Conservation (phyloP, 1,140 invertebrate species). For the Magallana gigas region DNA sequence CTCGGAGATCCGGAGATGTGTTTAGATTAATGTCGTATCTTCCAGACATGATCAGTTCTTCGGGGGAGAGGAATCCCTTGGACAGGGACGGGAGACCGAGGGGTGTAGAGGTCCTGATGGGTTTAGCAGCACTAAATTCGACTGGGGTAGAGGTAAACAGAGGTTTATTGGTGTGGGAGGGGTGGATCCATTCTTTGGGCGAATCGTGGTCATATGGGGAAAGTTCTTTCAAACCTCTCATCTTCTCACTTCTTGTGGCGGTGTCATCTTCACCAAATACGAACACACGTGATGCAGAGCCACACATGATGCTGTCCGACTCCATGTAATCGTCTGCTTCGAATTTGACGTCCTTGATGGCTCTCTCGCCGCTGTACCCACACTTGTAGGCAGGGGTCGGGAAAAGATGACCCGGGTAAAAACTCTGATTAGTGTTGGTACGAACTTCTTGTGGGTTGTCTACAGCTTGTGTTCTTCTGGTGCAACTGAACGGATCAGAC, state of each 20-base stretch:
- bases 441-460: neutral
- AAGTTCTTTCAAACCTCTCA: neutral
- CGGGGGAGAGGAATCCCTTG: neutral
- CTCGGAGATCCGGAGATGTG: conserved; percentile 31
- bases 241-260: conserved; percentile 2
- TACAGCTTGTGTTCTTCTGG: neutral
- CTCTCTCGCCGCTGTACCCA: conserved; percentile 22
- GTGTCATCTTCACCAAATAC: neutral
- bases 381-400: conserved; percentile 23
- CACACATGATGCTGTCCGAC: conserved; percentile 20
- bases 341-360: conserved; percentile 37
- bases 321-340: conserved; percentile 9
- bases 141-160: conserved; percentile 39
- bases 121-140: neutral
- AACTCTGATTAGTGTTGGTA: neutral
- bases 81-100: neutral
- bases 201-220: neutral
- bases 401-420: neutral
- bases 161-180: conserved; percentile 43
- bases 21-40: neutral
- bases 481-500: neutral
- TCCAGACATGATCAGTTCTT: conserved; percentile 5
- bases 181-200: neutral
- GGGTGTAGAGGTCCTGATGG: conserved; percentile 22
- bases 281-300: conserved; percentile 25